Base-by-base conservation (phyloP, 2,113 vertebrate species). In the Corapipo altera region DNA sequence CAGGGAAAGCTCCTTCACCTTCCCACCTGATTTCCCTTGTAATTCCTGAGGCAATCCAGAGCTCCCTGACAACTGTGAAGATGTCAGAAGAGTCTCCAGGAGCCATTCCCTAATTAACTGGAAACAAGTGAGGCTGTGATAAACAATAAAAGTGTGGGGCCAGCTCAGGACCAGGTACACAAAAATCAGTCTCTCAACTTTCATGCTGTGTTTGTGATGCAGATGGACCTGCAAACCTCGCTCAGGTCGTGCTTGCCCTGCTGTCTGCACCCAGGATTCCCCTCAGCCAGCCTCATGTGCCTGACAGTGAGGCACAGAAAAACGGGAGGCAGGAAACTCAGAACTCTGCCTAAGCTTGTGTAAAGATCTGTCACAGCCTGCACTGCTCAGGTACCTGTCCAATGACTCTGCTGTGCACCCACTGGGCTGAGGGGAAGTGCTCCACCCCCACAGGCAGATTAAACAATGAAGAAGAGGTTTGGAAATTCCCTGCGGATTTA, bases 341-440 rank as follows among this genome's bases (percentile, higher is more conserved):
- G 94, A 54, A 32, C 91, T 88, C 33, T 76, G 94, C 64, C 93
- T 82, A 76, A 93, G 91, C 94, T 66, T 39, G 94, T 72, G 87
- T 2, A 21, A 44, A 89, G 90, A 58, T 94, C 70, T 90, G 95
- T 95, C 95, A 72, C 91, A 93, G 95, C 93, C 96, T 97, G 94
- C 51, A 28, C 5, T 49, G 65, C 41, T 35, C 80, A 57, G 73
- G 89, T 76, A 76, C 89, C 76, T 24, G 27, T 24, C 33, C 82
- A 66, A 18, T 67, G 91, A 79, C 85, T 91, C 91, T 28, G 55
- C 79, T 15, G 41, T 51, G 74, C n/a, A 59, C 61, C 72, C 58
- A 51, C 0, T 61, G 65, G 49, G 71, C 78, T 83, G 67, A 70
- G 82, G 71, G 93, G 66, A 94, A 91, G 46, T 1, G 11, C 91